phyloP scores from a whole-genome alignment of 1,140 invertebrate species.

The Protaetia brevitarsis region DNA sequence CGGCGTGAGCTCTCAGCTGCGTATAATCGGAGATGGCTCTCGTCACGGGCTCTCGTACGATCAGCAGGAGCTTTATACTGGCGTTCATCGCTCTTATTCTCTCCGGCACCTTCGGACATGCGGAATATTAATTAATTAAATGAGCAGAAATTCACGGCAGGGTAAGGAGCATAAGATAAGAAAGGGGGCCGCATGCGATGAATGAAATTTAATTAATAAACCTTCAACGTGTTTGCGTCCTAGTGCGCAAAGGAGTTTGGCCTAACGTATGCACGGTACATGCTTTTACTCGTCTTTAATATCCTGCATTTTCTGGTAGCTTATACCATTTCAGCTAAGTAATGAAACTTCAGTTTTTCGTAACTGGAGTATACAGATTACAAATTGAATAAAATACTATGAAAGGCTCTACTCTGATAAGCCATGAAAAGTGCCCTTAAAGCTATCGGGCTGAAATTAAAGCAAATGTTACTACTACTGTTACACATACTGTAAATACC shows the following conservation, averaged over 20 bases:
- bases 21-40: constrained; percentile 96
- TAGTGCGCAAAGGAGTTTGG: background rate
- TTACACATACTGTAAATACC: no score
- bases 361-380: no score
- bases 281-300: background rate
- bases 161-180: background rate
- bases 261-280: background rate
- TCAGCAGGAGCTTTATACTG: constrained; percentile 86
- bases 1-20: constrained; percentile 75
- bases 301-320: no score
- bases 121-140: constrained; percentile 15
- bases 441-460: no score
- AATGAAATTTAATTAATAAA: constrained; percentile 12
- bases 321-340: no score
- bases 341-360: no score
- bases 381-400: no score
- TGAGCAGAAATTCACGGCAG: background rate
- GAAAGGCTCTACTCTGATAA: no score
- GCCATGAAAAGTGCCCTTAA: no score
- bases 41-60: constrained; percentile 93
- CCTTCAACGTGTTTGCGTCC: background rate
- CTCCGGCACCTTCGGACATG: constrained; percentile 65
- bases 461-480: no score
- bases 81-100: constrained; percentile 91
- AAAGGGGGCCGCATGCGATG: background rate